Evolutionary conservation across 2,113 vertebrate species (phyloP).

Genomic region (Chlamydotis undulata): DNA sequence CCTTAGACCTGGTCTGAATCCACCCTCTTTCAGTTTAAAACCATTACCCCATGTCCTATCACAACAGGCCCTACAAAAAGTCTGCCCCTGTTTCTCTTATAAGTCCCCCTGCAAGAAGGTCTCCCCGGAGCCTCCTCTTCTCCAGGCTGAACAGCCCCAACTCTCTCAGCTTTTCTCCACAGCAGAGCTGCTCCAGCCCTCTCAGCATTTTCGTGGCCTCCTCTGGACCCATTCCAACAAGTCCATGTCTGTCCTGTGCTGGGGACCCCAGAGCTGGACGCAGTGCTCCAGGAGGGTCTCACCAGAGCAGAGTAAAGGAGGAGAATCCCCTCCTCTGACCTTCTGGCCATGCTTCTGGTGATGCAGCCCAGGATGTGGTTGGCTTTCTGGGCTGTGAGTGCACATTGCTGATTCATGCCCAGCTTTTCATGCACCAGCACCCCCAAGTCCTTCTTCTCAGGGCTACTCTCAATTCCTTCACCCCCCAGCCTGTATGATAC

Average conservation of each 20-base stretch:
- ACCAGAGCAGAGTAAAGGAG: accelerated
- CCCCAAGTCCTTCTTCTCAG: not conserved
- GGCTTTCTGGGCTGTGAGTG: accelerated
- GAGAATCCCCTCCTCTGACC: not conserved
- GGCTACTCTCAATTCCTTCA: not conserved
- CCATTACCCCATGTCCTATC: not conserved
- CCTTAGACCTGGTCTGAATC: not conserved
- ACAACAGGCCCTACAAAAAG: not conserved
- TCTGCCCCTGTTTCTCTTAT: not conserved
- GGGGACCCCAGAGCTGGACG: not conserved
- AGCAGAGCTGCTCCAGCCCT: not conserved
- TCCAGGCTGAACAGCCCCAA: not conserved
- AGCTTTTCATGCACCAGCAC: not conserved
- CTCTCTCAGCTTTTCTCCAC: not conserved
- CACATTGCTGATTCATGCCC: not conserved
- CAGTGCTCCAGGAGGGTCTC: not conserved
- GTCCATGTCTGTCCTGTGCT: accelerated
- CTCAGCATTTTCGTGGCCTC: accelerated
- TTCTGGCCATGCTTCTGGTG: not conserved
- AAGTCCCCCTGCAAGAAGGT: accelerated
- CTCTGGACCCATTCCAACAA: not conserved
- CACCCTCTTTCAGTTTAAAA: accelerated
- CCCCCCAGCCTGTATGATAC: not conserved
- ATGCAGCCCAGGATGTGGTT: accelerated
- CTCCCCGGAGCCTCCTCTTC: accelerated